Evolutionary conservation across 2,888 invertebrate genomes (phyloP), one percentile per base, ranked within the genome.

Genomic region (Branchipolynoe longqiensis): DNA sequence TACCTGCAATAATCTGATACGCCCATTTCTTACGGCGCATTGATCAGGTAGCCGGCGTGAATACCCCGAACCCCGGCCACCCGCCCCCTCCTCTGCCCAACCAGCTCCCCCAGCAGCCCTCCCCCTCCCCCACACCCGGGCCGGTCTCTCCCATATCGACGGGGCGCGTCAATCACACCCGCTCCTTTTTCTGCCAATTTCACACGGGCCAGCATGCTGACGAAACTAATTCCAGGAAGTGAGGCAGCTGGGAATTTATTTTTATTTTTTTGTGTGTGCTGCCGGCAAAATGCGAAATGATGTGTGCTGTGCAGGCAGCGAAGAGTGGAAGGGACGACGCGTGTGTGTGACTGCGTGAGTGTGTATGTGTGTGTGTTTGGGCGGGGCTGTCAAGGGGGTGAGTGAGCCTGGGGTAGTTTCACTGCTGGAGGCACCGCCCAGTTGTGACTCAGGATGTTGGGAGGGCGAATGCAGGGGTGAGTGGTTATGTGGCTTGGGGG

Each of bases 1-100:
- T 78, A 78, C 78, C 78, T 78, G 78, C 78, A 78, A 78, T 78
- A 78, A 78, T 78, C 78, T 78, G 78, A 78, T 78, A 78, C 78
- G 78, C 78, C 78, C 78, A 78, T 78, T 78, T 41, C 78, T 78
- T 78, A 78, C 78, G 48, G 25, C 48, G 48, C 78, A 78, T 78
- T 78, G 78, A 78, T 78, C 78, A 14, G 28, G n/a, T 22, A 18
- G 78, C 78, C 78, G 31, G 41, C 78, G 33, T 41, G 48, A 25
- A 41, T 78, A 48, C 78, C 78, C 18, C 22, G 14, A 28, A 41
- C 78, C 41, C 41, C 31, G 4, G 48, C 36, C 38, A 14, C 69
- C 38, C 3, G 8, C 25, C 62, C 25, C n/a, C 8, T 48, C 8
- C 8, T 48, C 12, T 62, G 6, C 62, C 8, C 8, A n/a, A 62